phyloP scores from a whole-genome alignment of 2,113 vertebrate genomes.

The Ammospiza nelsoni region DNA sequence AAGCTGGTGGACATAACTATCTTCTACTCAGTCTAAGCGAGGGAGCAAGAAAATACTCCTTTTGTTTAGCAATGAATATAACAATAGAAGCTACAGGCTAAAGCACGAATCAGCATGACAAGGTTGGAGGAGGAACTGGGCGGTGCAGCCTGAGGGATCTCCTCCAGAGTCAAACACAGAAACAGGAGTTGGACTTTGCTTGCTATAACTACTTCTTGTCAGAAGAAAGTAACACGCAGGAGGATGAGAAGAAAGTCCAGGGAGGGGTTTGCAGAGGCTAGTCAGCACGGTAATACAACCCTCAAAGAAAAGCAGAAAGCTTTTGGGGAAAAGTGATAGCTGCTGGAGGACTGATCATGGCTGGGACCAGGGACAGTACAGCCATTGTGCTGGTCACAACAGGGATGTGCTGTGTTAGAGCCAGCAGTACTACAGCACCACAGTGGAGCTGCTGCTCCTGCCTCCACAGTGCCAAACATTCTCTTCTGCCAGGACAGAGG shows the following conservation, averaged over 20 bases:
- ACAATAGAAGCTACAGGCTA: constrained; percentile 58
- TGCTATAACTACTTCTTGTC: neutral
- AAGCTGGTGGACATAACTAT: neutral
- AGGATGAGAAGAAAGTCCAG: neutral
- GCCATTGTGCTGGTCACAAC: neutral
- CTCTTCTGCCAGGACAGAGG: neutral
- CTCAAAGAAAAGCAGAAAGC: neutral
- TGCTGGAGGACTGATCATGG: neutral
- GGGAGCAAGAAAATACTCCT: constrained; percentile 1
- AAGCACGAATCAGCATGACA: constrained; percentile 22
- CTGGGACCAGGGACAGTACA: neutral
- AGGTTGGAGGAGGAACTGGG: constrained; percentile 37
- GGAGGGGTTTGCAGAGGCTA: neutral
- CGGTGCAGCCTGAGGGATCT: neutral
- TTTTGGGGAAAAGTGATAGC: neutral
- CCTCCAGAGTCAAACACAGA: constrained; percentile 17
- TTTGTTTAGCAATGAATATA: constrained; percentile 50
- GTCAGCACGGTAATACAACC: neutral
- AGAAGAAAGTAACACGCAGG: neutral
- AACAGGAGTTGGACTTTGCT: neutral
- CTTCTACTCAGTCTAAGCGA: neutral
- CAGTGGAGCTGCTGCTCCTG: neutral
- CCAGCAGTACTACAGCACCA: neutral
- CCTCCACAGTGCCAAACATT: neutral
- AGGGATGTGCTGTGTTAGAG: neutral